A percentile compares a stretch with the other conserved stretches of the same genome.
phyloP scores from a whole-genome alignment of 2,797 vertebrate genomes.

The Neosilurus mollespiculum region DNA sequence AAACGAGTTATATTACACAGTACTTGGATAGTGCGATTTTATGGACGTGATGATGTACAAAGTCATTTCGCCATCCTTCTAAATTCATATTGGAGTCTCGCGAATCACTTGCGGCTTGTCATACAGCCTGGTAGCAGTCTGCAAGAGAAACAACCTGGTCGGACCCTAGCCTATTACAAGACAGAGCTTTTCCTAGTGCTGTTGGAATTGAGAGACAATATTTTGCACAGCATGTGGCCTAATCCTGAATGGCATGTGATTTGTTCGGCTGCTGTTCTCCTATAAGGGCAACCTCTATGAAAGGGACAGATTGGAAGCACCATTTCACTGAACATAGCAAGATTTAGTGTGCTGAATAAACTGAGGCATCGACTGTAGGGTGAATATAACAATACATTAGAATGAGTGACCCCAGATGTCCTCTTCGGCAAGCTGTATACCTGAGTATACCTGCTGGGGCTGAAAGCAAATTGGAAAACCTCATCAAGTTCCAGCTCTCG shows the following conservation, averaged over 20 bases:
- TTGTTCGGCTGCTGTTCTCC: slow-evolving; percentile 6
- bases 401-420: slow-evolving; percentile 61
- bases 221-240: slow-evolving; percentile 22
- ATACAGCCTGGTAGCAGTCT: background rate
- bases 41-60: background rate
- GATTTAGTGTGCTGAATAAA: slow-evolving; percentile 27
- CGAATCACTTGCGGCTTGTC: background rate
- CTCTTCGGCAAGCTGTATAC: slow-evolving; percentile 20
- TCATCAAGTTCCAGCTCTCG: slow-evolving; percentile 70
- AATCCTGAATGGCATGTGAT: background rate
- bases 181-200: background rate
- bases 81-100: background rate
- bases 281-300: background rate
- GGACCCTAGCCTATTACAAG: background rate
- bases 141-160: background rate
- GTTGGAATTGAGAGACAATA: slow-evolving; percentile 1
- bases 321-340: slow-evolving; percentile 20
- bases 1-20: background rate
- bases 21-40: background rate
- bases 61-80: background rate
- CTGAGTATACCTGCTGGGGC: slow-evolving; percentile 21
- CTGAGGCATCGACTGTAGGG: slow-evolving; percentile 34
- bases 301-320: slow-evolving; percentile 22
- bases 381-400: slow-evolving; percentile 47
- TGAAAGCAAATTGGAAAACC: slow-evolving; percentile 67